phyloP scores from a whole-genome alignment of 2,113 vertebrate genomes.

The Ramphastos sulfuratus region DNA sequence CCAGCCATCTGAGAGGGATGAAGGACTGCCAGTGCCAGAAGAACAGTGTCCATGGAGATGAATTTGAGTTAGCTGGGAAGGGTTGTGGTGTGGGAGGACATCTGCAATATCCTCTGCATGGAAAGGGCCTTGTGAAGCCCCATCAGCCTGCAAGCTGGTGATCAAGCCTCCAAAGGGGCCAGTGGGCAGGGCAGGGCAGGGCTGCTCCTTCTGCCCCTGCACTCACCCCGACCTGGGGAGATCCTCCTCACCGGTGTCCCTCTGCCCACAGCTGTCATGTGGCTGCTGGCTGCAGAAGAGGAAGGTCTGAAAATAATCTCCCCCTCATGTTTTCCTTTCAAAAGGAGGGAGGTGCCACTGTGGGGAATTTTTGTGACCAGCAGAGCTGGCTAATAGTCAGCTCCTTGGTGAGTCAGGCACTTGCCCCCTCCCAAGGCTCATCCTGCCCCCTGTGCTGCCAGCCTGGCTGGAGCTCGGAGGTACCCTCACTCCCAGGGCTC shows the following conservation, averaged over 20 bases:
- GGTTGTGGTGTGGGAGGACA: rapidly evolving
- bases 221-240: rapidly evolving
- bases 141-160: not conserved
- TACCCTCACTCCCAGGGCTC: not conserved
- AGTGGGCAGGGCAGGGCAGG: not conserved
- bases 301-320: slow-evolving; percentile 53
- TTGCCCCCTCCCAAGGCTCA: rapidly evolving
- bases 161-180: not conserved
- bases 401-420: not conserved
- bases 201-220: not conserved
- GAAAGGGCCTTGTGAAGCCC: not conserved
- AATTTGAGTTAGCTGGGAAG: not conserved
- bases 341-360: not conserved
- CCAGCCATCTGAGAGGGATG: not conserved
- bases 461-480: not conserved
- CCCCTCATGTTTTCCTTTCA: slow-evolving; percentile 34
- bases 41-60: not conserved
- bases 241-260: not conserved
- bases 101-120: not conserved
- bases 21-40: not conserved
- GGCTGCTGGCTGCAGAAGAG: not conserved
- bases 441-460: not conserved
- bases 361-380: slow-evolving; percentile 41
- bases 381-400: slow-evolving; percentile 27
- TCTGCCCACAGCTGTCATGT: not conserved